These are phyloP conservation scores for Nomada ruficornis DNA, from an alignment of 2,888 invertebrate genomes.

Conservation along the genomic window DNA sequence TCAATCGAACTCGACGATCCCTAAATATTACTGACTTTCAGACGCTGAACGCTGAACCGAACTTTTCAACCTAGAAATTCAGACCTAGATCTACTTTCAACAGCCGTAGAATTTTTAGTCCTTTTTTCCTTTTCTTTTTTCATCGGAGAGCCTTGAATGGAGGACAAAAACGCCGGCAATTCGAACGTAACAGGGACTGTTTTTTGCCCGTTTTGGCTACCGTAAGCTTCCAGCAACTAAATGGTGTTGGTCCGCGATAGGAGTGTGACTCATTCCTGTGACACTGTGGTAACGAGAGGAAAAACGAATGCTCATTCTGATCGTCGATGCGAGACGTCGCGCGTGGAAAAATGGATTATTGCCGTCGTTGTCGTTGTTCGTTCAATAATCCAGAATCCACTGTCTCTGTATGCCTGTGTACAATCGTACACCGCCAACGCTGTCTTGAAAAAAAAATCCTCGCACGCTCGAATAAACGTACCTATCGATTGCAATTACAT, in stretches of 20 bases:
- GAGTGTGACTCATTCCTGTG: slow-evolving; percentile 34
- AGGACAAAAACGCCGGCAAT: slow-evolving; percentile 15
- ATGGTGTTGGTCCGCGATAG: not conserved
- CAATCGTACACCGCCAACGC: not conserved
- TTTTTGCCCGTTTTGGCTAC: not conserved
- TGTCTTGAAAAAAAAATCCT: not conserved
- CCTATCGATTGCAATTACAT: slow-evolving; percentile 17
- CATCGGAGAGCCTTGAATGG: slow-evolving; percentile 26
- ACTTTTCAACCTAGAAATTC: not conserved
- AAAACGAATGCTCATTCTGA: slow-evolving; percentile 55
- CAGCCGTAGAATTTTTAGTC: not conserved
- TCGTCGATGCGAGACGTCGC: slow-evolving; percentile 57
- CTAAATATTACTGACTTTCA: too few species aligned
- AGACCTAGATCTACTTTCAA: slow-evolving; percentile 24
- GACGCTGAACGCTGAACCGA: too few species aligned
- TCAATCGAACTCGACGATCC: not conserved
- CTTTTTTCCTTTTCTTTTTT: not conserved
- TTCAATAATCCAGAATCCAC: slow-evolving; percentile 9
- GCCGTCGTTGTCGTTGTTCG: slow-evolving; percentile 17
- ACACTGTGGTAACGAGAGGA: slow-evolving; percentile 43
- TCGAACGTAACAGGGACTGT: slow-evolving; percentile 27
- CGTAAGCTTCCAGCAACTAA: slow-evolving; percentile 12
- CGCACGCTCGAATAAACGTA: slow-evolving; percentile 34
- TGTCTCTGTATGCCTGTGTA: not conserved
- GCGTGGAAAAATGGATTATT: not conserved